Conservation (phyloP, 2,888 invertebrate species). For the Brenthis hecate region DNA sequence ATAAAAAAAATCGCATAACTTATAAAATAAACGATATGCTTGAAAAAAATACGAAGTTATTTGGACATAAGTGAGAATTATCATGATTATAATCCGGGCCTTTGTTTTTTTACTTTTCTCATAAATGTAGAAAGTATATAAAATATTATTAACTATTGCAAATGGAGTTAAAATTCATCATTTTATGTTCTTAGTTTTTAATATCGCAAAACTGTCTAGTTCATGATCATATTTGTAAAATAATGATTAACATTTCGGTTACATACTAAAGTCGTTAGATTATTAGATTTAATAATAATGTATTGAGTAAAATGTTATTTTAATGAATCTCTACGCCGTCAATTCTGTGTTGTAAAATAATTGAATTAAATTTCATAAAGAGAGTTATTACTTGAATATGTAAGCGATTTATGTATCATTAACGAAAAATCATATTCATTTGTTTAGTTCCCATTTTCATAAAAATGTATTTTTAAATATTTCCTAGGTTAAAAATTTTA, state of each 20-base stretch:
- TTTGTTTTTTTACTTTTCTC: slow-evolving; percentile 2
- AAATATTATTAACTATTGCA: background rate
- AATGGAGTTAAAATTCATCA: background rate
- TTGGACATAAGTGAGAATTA: slow-evolving; percentile 82
- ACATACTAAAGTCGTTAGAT: slow-evolving; percentile 48
- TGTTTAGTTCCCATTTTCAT: slow-evolving; percentile 30
- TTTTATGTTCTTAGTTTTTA: background rate
- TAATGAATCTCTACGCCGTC: slow-evolving; percentile 79
- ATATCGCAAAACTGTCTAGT: background rate
- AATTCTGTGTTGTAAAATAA: slow-evolving; percentile 78
- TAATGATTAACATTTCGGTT: slow-evolving; percentile 35
- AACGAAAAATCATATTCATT: slow-evolving; percentile 30
- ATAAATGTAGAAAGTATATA: background rate
- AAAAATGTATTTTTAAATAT: slow-evolving; percentile 11
- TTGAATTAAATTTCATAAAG: slow-evolving; percentile 48
- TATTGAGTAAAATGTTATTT: slow-evolving; percentile 64
- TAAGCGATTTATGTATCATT: slow-evolving; percentile 33
- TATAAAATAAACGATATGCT: slow-evolving; percentile 5
- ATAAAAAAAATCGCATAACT: background rate
- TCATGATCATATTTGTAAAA: slow-evolving; percentile 28
- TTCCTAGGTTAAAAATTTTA: slow-evolving; percentile 16
- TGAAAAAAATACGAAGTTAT: slow-evolving; percentile 30
- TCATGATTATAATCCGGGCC: slow-evolving; percentile 47
- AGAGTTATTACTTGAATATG: slow-evolving; percentile 28
- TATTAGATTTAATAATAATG: slow-evolving; percentile 65